Conservation (phyloP, 2,888 invertebrate genomes). For the Stramonita haemastoma region DNA sequence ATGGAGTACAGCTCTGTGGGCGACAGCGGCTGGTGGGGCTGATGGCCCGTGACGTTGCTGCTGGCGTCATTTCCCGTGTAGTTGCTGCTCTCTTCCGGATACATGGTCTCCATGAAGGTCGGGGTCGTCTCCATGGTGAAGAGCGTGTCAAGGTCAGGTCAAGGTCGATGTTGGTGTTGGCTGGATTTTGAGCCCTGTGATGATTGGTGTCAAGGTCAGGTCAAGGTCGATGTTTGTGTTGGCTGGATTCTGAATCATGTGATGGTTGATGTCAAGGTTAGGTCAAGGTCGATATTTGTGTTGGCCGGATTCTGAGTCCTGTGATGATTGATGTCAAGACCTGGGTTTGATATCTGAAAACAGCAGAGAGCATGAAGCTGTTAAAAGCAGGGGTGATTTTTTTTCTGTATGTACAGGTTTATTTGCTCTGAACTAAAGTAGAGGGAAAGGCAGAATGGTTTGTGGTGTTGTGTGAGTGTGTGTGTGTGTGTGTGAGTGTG, state of each 20-base stretch:
- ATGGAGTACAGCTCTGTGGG: constrained; percentile 50
- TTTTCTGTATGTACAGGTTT: not conserved
- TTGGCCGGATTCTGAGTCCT: too few species aligned
- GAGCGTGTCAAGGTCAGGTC: too few species aligned
- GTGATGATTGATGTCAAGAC: too few species aligned
- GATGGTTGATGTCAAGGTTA: too few species aligned
- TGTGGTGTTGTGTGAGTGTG: too few species aligned
- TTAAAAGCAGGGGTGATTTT: not conserved
- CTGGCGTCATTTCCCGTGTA: not conserved
- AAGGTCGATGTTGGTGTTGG: not conserved
- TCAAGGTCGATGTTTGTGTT: not conserved
- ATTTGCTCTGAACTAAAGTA: not conserved
- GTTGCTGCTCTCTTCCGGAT: not conserved
- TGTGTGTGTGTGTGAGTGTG: too few species aligned
- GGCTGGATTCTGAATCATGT: too few species aligned
- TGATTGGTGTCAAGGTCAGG: too few species aligned
- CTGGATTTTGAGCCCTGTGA: too few species aligned
- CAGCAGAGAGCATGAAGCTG: too few species aligned
- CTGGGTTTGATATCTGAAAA: not conserved
- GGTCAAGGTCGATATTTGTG: not conserved
- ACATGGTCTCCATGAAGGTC: not conserved
- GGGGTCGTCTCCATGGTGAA: constrained; percentile 1
- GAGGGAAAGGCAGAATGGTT: not conserved
- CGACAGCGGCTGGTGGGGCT: constrained; percentile 6
- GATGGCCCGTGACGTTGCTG: not conserved